Conservation (phyloP, 2,797 vertebrate genomes). For the Gymnopithys bicolor region DNA sequence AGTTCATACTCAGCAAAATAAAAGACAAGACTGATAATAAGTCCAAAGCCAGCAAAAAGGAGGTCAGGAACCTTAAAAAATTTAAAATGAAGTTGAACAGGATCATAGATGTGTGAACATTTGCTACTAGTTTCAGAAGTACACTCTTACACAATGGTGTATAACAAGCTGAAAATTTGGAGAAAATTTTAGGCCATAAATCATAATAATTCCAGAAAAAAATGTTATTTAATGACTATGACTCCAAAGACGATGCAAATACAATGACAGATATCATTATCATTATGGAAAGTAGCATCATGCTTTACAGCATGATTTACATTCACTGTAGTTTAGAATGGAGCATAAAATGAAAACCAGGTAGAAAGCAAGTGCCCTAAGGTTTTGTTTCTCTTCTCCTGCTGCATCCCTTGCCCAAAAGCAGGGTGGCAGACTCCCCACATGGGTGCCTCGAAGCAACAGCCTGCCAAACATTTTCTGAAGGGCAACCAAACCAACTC, state of each 20-base stretch:
- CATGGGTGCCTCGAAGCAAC: accelerated
- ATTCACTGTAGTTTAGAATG: not conserved
- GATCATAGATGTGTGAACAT: not conserved
- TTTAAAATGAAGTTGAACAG: not conserved
- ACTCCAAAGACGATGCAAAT: not conserved
- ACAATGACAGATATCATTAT: not conserved
- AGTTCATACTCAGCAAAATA: not conserved
- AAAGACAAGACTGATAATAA: not conserved
- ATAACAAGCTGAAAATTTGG: not conserved
- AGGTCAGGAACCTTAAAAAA: not conserved
- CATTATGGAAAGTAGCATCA: not conserved
- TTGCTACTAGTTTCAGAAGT: not conserved
- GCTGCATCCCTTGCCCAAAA: not conserved
- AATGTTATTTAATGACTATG: not conserved
- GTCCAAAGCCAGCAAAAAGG: not conserved
- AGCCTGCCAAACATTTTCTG: not conserved
- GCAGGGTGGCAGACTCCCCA: not conserved
- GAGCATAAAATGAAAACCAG: not conserved
- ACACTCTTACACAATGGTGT: not conserved
- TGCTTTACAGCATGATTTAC: not conserved
- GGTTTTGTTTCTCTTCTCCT: not conserved
- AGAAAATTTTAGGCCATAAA: not conserved
- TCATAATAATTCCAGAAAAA: not conserved
- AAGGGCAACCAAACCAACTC: not conserved
- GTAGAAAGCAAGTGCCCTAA: not conserved